Base-by-base conservation (phyloP, 2,113 vertebrate species). In the Siphamia tubifer region DNA sequence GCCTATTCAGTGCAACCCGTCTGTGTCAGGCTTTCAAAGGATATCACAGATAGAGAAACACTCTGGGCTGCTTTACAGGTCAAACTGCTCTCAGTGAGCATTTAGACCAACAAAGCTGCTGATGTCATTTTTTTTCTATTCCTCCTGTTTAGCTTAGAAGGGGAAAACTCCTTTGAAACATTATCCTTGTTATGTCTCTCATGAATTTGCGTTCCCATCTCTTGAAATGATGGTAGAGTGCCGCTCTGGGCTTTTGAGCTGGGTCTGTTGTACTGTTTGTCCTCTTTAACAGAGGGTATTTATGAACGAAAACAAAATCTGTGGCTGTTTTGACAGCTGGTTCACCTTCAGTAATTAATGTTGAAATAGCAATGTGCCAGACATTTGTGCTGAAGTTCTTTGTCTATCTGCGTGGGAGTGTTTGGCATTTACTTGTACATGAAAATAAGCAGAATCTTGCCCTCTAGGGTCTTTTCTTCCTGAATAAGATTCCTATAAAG, bases 21-120 rank as follows among this genome's bases (percentile, higher is more conserved):
- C 78, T 89, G 86, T 74, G 55, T 78, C 60, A 47, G 65, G 75
- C 77, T 81, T 84, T 90, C 74, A 88, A 86, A 89, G 68, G 62
- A 70, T 67, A 65, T 64, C 53, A 21, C 70, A 39, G 64, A 71
- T 56, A 75, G 71, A 78, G 54, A 67, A 68, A 71, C 70, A 48
- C 76, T 64, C 40, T 68, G 61, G 42, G 65, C 63, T 57, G 70
- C 57, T 74, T 79, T 58, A 44, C 75, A 77, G 83, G 86, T 84
- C 77, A 89, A 77, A 79, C 70, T 79, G 79, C 48, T 77, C 48
- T 68, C 67, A 17, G 11, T 47, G 30, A 83, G 58, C 64, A 47
- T 84, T 87, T 78, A 74, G 56, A 48, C 55, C 55, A 70, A 78
- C 82, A 80, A 80, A 81, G 66, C 65, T 60, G 38, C 58, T 48